Base-by-base conservation (phyloP, 1,140 invertebrate species). In the Anthonomus grandis region DNA sequence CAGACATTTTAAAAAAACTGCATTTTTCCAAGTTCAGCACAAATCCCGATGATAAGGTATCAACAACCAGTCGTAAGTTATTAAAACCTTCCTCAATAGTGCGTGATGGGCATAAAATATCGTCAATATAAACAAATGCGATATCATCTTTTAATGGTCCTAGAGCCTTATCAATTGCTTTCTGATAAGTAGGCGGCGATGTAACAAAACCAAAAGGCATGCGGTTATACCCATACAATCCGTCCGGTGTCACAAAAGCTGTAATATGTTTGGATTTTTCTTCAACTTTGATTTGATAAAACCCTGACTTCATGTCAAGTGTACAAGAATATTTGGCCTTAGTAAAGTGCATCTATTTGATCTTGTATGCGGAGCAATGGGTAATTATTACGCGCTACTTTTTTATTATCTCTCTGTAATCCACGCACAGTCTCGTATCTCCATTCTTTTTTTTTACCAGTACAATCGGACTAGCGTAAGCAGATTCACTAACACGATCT, bases 301-400 rank as follows among this genome's bases (percentile, higher is more conserved):
- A 65, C 2, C 64, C 63, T 15, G 62, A 36, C 46, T 47, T 60
- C n/a, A 68, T 36, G 59, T 67, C 61, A 8, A 65, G 21, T 1
- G 58, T 65, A 36, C 27, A 55, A 46, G 65, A 68, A 17, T 55
- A 44, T 34, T 18, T 54, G 13, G 57, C 59, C 9, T 53, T 55
- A 44, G 59, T 38, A 5, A n/a, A 69, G 42, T 12, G 24, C 34
- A 17, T 73, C 70, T 6, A 74, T 45, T 13, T 66, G 52, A 37
- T 74, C 67, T 3, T 75, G 70, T 13, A 73, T 73, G 2, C 69
- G 47, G 0, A 70, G 72, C 18, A 71, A 48, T 2, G 69, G 71
- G 56, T 63, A 75, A 18, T 60, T 59, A 51, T 73, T 62, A 63
- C 68, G 62, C 25, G 64, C 15, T 23, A 70, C 63, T 27, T 53